Evolutionary conservation across 2,797 vertebrate genomes (phyloP).

Genomic region (Eptatretus atami): DNA sequence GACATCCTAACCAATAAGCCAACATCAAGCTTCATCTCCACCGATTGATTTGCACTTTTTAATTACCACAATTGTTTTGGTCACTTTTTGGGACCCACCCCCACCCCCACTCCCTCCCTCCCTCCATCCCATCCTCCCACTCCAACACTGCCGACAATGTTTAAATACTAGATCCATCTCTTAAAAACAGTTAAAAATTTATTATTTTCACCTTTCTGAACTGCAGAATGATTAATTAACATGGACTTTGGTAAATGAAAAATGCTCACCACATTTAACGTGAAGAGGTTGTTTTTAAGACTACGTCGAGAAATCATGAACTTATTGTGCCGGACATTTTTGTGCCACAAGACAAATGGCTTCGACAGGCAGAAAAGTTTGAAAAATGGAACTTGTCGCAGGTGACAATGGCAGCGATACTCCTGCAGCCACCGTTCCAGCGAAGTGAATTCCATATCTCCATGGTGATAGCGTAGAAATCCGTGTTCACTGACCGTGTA

Average conservation of each 20-base stretch:
- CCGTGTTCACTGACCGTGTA: constrained; percentile 19
- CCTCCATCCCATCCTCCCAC: too few species aligned
- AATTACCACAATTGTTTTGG: too few species aligned
- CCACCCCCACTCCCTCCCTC: too few species aligned
- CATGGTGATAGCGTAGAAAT: constrained; percentile 14
- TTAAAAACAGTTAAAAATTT: not conserved
- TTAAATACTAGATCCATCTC: not conserved
- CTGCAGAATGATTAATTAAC: not conserved
- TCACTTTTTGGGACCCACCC: too few species aligned
- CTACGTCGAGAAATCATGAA: constrained; percentile 14
- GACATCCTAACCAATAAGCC: too few species aligned
- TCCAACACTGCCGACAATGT: not conserved
- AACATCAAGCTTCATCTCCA: too few species aligned
- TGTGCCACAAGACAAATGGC: constrained; percentile 27
- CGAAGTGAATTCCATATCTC: constrained; percentile 15
- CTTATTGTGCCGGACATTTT: constrained; percentile 23
- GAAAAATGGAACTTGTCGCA: constrained; percentile 30
- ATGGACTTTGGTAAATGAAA: not conserved
- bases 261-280: constrained; percentile 24
- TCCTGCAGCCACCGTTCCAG: constrained; percentile 26
- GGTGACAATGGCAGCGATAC: constrained; percentile 18
- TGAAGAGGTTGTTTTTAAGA: constrained; percentile 22
- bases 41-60: too few species aligned
- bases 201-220: not conserved
- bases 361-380: constrained; percentile 30